Evolutionary conservation across 2,888 invertebrate species (phyloP), one percentile per base, ranked within the genome.

Genomic region (Agrochola lychnidis): DNA sequence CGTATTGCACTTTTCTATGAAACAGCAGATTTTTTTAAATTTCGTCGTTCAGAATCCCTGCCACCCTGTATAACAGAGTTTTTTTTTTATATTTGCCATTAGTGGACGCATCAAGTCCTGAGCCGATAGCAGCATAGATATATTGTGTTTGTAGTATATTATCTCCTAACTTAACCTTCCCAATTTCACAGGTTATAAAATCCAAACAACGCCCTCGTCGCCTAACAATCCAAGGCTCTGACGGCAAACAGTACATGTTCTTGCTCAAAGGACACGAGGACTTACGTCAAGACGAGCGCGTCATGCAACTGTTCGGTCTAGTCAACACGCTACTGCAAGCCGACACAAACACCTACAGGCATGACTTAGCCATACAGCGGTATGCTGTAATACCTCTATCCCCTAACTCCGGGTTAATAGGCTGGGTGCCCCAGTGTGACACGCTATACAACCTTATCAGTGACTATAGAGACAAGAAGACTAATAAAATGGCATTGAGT

Each of bases 341-440:
- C 86, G 99, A 99, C 95, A 98, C 99, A 0, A 99, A 99, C 92
- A 99, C 99, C 0, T 99, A 99, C 94, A 96, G 99, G 61, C 97
- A 99, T 86, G 99, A 99, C 94, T 95, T 99, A 4, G 96, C 96
- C 25, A 96, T 96, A 87, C 98, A 99, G 97, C 97, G 99, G 66
- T 99, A 99, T 93, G 99, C 99, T 0, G 99, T 99, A 16, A 99
- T 99, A 89, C 99, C 99, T 0, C 96, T 99, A 70, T 99, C 99
- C 48, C 99, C 99, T 0, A 99, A 99, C 95, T 99, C 99, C 6
- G 99, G 99, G 0, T 97, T 99, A 48, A 99, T 99, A 86, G 99
- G 99, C 79, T 99, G 99, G 99, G 99, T 99, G 75, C 99, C 99
- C 0, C 99, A 99, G 93, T 99, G 99, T 94, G 99, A 99, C 95